Evolutionary conservation across 2,113 vertebrate species (phyloP), one percentile per base, ranked within the genome.

Genomic region (Neofelis nebulosa): DNA sequence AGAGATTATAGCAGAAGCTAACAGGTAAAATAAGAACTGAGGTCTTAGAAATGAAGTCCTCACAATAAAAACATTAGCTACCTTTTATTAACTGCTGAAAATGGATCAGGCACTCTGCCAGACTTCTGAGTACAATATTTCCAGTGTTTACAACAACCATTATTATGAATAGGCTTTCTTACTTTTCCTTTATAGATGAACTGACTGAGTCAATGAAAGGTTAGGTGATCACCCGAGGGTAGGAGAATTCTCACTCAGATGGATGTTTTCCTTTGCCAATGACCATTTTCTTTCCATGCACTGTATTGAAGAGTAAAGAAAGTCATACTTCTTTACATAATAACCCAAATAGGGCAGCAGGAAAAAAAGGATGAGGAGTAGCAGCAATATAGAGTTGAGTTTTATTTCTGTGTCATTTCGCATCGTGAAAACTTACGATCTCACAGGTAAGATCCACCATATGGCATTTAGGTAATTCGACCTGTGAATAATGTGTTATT

Each of bases 151-250:
- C 25, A 92, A 48, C 2, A 68, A 36, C 1, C 29, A 71, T 45
- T 96, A 57, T 68, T 93, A 82, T 66, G 69, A 92, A 87, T 21
- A 89, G 52, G n/a, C 7, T 78, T 65, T 93, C 61, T 33, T 82
- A 21, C 29, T n/a, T 88, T 68, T 29, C 19, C 5, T 66, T 33
- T 57, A 78, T 31, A 65, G 33, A 57, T 36, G 36, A 80, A 31
- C 19, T 69, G 66, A 10, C 14, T 61, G n/a, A 89, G 73, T 55
- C 81, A 91, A 91, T 63, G 21, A 91, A 87, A 94, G 41, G 2
- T 38, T 68, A n/a, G 73, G 9, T 38, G 74, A 69, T 82, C 27
- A 29, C 84, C 82, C 29, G 93, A 83, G 73, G 74, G 68, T 29
- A 33, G 33, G 8, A 76, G 50, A 69, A 9, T 23, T 74, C 33